Evolutionary conservation across 2,797 vertebrate genomes (phyloP), one percentile per base, ranked within the genome.

Genomic region (Emys orbicularis): DNA sequence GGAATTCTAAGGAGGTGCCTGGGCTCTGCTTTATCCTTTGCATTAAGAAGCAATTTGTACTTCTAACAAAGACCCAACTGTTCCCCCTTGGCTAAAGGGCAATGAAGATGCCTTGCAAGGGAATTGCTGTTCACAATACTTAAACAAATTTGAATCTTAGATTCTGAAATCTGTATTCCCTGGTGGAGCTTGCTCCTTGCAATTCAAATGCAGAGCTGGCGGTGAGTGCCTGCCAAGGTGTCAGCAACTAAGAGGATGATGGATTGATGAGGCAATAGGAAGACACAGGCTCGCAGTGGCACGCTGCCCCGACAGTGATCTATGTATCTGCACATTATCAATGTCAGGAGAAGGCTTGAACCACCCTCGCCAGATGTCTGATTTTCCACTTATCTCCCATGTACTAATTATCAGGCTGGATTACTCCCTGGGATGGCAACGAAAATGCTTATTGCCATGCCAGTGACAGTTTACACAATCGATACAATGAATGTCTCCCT

Each of bases 21-120:
- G 74, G 96, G 92, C 97, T 97, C 93, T 79, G 98, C 97, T 98
- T 98, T 97, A 98, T 98, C 98, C 97, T 98, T 96, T 96, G 98
- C 98, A 98, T 98, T 98, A 98, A 98, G 98, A 98, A 98, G 97
- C 98, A 98, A 98, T 98, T 98, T 98, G 98, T 98, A 98, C 98
- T 98, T 98, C 97, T 97, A 98, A 98, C 98, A 98, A 98, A 98
- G 97, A 95, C 96, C 96, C 96, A 84, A 95, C 94, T 96, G 91
- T 97, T 98, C 98, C 98, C 98, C 97, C 97, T 98, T 97, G 97
- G 98, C 88, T 84, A 98, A 98, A 98, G 98, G 98, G 97, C 98
- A 98, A 98, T 97, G 95, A 97, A 97, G 97, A 97, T 87, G 97
- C 97, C 97, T 98, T 98, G 97, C 97, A 94, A 77, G 81, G 97